Base-by-base conservation (phyloP, 2,888 invertebrate species). In the Athrips mouffetella region DNA sequence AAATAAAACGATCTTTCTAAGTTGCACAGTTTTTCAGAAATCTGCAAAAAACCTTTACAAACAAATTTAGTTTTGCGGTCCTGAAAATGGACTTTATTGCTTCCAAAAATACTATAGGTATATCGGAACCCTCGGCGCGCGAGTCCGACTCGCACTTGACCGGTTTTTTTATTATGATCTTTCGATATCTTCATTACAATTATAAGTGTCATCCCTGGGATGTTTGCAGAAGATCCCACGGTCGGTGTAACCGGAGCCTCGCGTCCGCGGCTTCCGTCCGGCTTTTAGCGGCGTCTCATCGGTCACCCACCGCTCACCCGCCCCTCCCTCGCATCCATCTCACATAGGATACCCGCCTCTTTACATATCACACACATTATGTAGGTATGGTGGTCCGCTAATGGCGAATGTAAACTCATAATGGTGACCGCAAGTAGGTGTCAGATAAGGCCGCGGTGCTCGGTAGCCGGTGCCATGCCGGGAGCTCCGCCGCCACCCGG, bases 221-320 rank as follows among this genome's bases (percentile, higher is more conserved):
- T 73, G 73, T 79, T 80, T 80, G 82, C 70, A 71, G 65, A 65
- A 72, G 73, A 73, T 87, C 86, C 85, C 86, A 87, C 87, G 87
- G 76, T 76, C 68, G 70, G 70, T 74, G 86, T 83, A 87, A 88
- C 80, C 74, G 70, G 84, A 86, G 82, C 73, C 74, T 75, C 73
- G 75, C 76, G 83, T 78, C 83, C 80, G 79, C 72, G 73, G 81
- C 87, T 87, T 87, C 87, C 87, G 87, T 87, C 87, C 87, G 87
- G 87, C 87, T 88, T 88, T 88, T 87, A 87, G 83, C 83, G 79
- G 67, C 79, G 73, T 72, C 79, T 73, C 80, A 80, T 79, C 80
- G 80, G 80, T 80, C 82, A 83, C 82, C 62, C 64, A 51, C 47
- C 41, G 47, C 31, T 41, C 51, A 54, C n/a, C n/a, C 50, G 49